Conservation (phyloP, 2,797 vertebrate genomes). For the Melanotaenia trifasciata region DNA sequence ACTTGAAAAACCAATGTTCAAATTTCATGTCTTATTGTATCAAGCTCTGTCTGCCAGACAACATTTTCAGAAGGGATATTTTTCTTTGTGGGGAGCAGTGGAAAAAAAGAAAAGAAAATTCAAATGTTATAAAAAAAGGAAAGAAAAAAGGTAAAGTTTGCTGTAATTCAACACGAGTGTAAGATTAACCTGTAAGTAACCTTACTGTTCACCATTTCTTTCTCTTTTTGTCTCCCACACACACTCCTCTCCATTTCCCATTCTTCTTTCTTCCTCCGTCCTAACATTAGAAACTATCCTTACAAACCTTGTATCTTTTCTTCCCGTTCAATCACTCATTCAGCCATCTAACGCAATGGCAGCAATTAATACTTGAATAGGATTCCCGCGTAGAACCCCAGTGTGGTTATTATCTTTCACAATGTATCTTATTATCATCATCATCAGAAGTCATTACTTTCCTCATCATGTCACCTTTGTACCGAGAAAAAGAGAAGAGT, state of each 20-base stretch:
- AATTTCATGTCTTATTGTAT: constrained; percentile 22
- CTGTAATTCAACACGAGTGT: constrained; percentile 24
- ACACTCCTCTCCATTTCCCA: constrained; percentile 14
- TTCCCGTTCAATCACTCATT: constrained; percentile 21
- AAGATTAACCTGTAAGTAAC: constrained; percentile 57
- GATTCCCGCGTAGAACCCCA: constrained; percentile 36
- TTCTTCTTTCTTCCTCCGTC: constrained; percentile 12
- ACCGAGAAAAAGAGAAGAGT: constrained; percentile 9
- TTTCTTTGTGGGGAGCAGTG: constrained; percentile 14
- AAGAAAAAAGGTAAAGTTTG: constrained; percentile 15
- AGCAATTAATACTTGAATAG: constrained; percentile 51
- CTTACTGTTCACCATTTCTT: constrained; percentile 36
- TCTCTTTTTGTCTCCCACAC: constrained; percentile 13
- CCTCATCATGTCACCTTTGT: constrained; percentile 47
- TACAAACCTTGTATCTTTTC: constrained; percentile 11
- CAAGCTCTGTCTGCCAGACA: constrained; percentile 17
- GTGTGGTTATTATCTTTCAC: constrained; percentile 57
- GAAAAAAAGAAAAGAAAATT: constrained; percentile 5
- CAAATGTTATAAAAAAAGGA: constrained; percentile 16
- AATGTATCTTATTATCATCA: constrained; percentile 55
- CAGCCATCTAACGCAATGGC: constrained; percentile 22
- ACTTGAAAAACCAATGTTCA: constrained; percentile 25
- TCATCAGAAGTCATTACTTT: constrained; percentile 57
- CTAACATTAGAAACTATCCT: constrained; percentile 12
- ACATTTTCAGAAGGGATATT: constrained; percentile 15